These are phyloP conservation scores for Illadopsis cleaveri DNA, from an alignment of 2,113 vertebrate genomes.

Conservation along the genomic window DNA sequence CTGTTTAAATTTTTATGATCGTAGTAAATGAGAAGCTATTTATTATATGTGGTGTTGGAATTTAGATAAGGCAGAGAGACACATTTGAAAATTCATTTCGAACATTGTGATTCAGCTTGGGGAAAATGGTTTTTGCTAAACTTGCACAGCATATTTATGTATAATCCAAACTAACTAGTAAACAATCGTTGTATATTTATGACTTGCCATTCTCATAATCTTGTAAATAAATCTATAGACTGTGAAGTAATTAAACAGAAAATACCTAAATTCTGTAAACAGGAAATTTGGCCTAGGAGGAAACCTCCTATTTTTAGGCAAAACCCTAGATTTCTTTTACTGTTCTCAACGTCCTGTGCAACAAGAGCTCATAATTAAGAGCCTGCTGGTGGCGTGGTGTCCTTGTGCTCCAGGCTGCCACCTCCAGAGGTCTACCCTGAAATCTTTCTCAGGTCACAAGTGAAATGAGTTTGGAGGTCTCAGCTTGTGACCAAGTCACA, in stretches of 20 bases:
- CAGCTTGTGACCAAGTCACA: background rate
- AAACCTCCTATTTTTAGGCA: background rate
- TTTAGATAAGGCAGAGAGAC: slow-evolving; percentile 56
- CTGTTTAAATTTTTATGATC: slow-evolving; percentile 72
- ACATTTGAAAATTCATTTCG: slow-evolving; percentile 36
- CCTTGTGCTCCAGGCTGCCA: slow-evolving; percentile 8
- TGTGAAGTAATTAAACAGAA: background rate
- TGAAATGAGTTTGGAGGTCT: slow-evolving; percentile 35
- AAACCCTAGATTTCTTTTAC: background rate
- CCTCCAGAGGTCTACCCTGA: background rate
- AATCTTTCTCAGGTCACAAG: slow-evolving; percentile 5
- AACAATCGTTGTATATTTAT: background rate
- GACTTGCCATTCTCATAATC: background rate
- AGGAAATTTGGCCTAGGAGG: background rate
- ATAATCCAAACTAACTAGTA: slow-evolving; percentile 4
- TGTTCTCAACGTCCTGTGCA: background rate
- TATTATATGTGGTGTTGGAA: slow-evolving; percentile 66
- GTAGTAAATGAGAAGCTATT: slow-evolving; percentile 69
- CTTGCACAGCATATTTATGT: background rate
- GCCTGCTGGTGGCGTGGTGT: background rate
- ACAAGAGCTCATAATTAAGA: slow-evolving; percentile 16
- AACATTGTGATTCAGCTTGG: background rate
- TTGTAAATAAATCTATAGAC: background rate
- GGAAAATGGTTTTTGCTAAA: background rate
- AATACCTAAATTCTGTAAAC: background rate